These are phyloP conservation scores for Leptinotarsa peninsularis DNA, from an alignment of 2,888 invertebrate species.

Conservation along the genomic window DNA sequence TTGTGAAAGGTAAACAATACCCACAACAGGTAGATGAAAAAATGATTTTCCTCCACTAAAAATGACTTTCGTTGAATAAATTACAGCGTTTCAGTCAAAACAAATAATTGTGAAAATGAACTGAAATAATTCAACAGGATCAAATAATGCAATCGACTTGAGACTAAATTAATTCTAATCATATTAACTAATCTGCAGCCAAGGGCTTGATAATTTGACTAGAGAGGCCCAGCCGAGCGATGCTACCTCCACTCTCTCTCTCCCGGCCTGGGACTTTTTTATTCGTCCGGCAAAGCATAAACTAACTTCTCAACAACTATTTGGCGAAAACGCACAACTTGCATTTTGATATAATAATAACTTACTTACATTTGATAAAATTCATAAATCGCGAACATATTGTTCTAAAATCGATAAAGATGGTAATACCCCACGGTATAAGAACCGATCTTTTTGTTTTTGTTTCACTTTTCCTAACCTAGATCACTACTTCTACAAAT, in stretches of 20 bases:
- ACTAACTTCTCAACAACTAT: conserved; percentile 66
- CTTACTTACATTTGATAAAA: conserved; percentile 64
- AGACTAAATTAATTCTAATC: conserved; percentile 63
- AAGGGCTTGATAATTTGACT: conserved; percentile 67
- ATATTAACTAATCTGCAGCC: conserved; percentile 65
- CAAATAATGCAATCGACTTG: conserved; percentile 30
- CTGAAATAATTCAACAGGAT: neutral
- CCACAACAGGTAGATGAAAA: too few relatives aligned
- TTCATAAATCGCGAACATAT: conserved; percentile 64
- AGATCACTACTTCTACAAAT: conserved; percentile 60
- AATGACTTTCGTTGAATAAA: neutral
- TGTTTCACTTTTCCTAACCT: conserved; percentile 52
- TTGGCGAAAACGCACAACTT: conserved; percentile 65
- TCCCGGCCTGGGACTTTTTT: conserved; percentile 57
- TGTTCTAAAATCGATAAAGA: conserved; percentile 65
- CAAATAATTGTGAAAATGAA: too few relatives aligned
- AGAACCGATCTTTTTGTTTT: conserved; percentile 50
- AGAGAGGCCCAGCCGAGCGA: conserved; percentile 64
- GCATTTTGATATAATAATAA: conserved; percentile 63
- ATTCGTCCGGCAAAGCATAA: conserved; percentile 63
- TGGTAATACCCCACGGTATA: conserved; percentile 52
- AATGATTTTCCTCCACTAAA: too few relatives aligned
- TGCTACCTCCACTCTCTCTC: conserved; percentile 47
- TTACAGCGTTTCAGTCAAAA: neutral
- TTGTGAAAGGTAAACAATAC: too few relatives aligned